Evolutionary conservation across 2,888 invertebrate species (phyloP).

Genomic region (Lasioglossum malachurum): DNA sequence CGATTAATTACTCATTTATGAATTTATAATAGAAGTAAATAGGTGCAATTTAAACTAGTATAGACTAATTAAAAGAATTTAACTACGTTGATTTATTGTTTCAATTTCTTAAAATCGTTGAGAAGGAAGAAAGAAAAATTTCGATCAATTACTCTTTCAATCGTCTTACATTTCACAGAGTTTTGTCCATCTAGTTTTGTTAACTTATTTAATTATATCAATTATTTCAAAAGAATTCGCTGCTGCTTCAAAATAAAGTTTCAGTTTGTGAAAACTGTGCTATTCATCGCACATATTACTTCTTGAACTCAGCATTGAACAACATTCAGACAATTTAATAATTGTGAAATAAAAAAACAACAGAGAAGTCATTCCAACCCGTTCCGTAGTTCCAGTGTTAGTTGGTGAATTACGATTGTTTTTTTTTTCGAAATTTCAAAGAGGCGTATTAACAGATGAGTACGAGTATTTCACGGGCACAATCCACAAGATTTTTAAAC

Average conservation of each 20-base stretch:
- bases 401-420: neutral
- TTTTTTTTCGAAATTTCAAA: neutral
- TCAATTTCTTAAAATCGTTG: neutral
- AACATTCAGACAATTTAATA: neutral
- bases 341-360: neutral
- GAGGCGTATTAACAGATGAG: neutral
- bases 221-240: no score
- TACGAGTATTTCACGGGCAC: neutral
- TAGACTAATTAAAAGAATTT: no score
- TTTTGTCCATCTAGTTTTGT: neutral
- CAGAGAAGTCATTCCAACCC: neutral
- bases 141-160: neutral
- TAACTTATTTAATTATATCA: no score
- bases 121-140: neutral
- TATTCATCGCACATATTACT: no score
- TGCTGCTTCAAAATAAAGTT: no score
- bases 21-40: no score
- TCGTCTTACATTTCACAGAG: neutral
- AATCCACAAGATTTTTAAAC: slow-evolving; percentile 24
- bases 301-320: no score
- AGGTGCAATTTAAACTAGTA: no score
- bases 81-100: no score
- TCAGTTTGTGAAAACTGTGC: no score
- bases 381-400: neutral
- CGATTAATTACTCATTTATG: no score